Evolutionary conservation across 1,140 invertebrate genomes (phyloP), one percentile per base, ranked within the genome.

Genomic region (Formica selysi): DNA sequence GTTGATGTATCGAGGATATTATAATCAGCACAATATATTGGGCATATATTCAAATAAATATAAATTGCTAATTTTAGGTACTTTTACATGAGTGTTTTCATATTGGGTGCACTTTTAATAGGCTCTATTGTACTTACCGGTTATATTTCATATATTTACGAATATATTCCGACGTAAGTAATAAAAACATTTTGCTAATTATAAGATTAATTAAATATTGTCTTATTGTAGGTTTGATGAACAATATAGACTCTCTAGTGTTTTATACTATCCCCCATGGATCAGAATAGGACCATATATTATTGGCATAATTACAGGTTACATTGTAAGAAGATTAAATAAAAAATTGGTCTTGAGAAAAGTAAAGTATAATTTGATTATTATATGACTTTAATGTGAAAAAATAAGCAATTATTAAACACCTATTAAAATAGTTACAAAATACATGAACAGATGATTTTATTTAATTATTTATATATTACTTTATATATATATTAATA

Each of bases 181-280:
- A 64, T 38, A 8, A 3, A 67, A 78, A 29, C 11, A 65, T 65
- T 11, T 83, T 70, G 11, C n/a, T 76, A 10, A 29, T 44, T 6
- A 29, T 59, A 7, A 44, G 59, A 36, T 54, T 7, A 26, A 29
- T 65, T 68, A 71, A 86, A 32, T 36, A 1, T 8, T 16, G 22
- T 44, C 26, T 51, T 16, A 22, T 85, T 84, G 44, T 19, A 95
- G 94, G 19, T 26, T 96, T 80, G 95, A 96, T 84, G 91, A 94
- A 84, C 93, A 95, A 59, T 94, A 92, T 67, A 87, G 88, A 26
- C 91, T 93, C 70, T 78, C 95, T 70, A 89, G 95, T 65, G 64
- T 91, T 0, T 89, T 96, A 3, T 96, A 96, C 67, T 91, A 95
- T 71, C 93, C 94, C n/a, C 95, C 96, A 0, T 96, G 95, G 95